A percentile compares a stretch with the other conserved stretches of the same genome.
These are phyloP conservation scores for Amblyornis subalaris DNA, from an alignment of 2,113 vertebrate genomes.

Conservation along the genomic window DNA sequence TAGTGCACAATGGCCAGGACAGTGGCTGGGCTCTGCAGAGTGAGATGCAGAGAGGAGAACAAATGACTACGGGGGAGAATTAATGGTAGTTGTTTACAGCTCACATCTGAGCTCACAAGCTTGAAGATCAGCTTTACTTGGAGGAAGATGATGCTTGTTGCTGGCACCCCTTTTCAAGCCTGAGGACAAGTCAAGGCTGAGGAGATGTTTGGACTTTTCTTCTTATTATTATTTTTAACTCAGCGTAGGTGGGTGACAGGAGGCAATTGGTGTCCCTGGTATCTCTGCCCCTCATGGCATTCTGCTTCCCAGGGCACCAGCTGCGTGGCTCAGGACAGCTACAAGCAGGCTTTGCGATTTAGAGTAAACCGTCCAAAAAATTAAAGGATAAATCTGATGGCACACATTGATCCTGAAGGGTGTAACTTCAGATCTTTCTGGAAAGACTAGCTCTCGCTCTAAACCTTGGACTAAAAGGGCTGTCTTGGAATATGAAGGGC, in stretches of 20 bases:
- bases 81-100: constrained; percentile 32
- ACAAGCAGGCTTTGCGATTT: neutral
- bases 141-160: neutral
- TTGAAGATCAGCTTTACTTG: neutral
- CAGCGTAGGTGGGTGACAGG: neutral
- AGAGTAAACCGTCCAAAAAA: neutral
- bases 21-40: neutral
- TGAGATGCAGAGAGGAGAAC: neutral
- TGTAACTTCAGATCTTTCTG: neutral
- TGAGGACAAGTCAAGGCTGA: neutral
- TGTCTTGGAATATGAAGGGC: neutral
- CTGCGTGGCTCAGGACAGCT: neutral
- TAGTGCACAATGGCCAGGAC: fast-evolving
- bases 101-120: neutral
- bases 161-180: neutral
- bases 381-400: neutral
- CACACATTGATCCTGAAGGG: neutral
- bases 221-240: constrained; percentile 20
- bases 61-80: neutral
- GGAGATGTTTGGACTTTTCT: neutral
- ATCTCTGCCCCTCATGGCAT: neutral
- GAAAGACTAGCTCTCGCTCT: neutral
- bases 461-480: neutral
- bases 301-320: neutral
- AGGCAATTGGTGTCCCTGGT: neutral